phyloP scores from a whole-genome alignment of 2,888 invertebrate genomes.

The Bugulina stolonifera region DNA sequence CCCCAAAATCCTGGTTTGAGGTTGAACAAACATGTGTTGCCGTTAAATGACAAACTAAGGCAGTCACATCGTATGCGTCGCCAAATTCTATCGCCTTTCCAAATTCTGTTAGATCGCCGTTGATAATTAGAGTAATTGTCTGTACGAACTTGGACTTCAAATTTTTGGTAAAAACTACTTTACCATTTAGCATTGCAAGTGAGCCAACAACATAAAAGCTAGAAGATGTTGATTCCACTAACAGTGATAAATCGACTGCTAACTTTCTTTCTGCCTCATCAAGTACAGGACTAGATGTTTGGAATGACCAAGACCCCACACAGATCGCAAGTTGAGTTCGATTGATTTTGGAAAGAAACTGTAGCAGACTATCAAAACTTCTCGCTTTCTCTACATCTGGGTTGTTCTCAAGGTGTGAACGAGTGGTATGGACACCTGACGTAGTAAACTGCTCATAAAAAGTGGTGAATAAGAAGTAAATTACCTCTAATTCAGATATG shows the following conservation, averaged over 20 bases:
- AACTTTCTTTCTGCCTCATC: neutral
- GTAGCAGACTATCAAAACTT: neutral
- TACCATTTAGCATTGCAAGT: neutral
- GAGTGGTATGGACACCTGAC: neutral
- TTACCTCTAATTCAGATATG: neutral
- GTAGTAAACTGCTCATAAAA: slow-evolving; percentile 1
- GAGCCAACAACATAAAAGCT: neutral
- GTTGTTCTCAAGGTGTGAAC: neutral
- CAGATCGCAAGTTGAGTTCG: neutral
- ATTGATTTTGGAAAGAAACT: neutral
- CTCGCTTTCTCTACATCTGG: neutral
- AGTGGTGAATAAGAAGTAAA: neutral
- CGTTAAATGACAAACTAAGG: slow-evolving; percentile 1
- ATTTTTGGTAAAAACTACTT: neutral
- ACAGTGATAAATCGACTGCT: neutral
- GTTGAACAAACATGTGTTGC: neutral
- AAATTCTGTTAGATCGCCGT: neutral
- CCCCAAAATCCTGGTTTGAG: neutral
- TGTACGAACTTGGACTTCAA: slow-evolving; percentile 5
- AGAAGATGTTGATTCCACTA: neutral
- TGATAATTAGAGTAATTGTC: neutral
- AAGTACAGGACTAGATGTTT: neutral
- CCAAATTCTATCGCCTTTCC: neutral
- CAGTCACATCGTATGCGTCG: neutral
- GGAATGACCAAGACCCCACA: neutral